Evolutionary conservation across 2,888 invertebrate species (phyloP).

Genomic region (Linnaemya vulpina): DNA sequence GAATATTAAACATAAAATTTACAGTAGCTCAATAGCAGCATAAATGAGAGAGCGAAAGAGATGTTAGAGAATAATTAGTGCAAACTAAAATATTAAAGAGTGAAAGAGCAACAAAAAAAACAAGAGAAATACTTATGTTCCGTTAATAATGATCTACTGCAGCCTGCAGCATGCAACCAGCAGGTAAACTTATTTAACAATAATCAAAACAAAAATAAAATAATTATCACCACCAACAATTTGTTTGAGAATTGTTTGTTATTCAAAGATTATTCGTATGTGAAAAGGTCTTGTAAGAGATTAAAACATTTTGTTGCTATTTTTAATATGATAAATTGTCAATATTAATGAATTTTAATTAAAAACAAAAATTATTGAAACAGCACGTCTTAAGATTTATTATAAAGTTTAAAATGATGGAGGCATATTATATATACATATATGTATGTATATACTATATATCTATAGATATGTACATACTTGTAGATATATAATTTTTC

Average conservation of each 20-base stretch:
- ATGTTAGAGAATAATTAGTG: conserved; percentile 7
- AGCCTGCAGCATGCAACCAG: conserved; percentile 41
- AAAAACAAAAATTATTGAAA: conserved; percentile 22
- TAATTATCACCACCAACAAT: conserved; percentile 36
- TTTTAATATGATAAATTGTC: conserved; percentile 2
- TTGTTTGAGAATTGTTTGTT: conserved; percentile 36
- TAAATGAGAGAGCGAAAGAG: conserved; percentile 38
- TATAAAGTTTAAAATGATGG: neutral
- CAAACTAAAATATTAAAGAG: neutral
- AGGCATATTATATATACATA: conserved; percentile 2
- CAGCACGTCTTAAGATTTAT: conserved; percentile 37
- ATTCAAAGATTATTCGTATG: conserved; percentile 30
- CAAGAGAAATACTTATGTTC: conserved; percentile 7
- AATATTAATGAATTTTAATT: conserved; percentile 14
- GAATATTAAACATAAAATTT: conserved; percentile 38
- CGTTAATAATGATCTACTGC: conserved; percentile 7
- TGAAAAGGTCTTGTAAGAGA: conserved; percentile 41
- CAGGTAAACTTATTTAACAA: conserved; percentile 56
- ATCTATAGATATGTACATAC: neutral
- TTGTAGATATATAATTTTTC: too few relatives aligned
- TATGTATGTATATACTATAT: too few relatives aligned
- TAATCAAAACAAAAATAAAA: neutral
- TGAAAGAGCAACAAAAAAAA: neutral
- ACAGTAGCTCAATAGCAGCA: conserved; percentile 18
- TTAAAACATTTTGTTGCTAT: conserved; percentile 11